Percentiles rank a stretch among this genome's conserved stretches.
phyloP scores from a whole-genome alignment of 2,797 vertebrate genomes.

The Sciaenops ocellatus region DNA sequence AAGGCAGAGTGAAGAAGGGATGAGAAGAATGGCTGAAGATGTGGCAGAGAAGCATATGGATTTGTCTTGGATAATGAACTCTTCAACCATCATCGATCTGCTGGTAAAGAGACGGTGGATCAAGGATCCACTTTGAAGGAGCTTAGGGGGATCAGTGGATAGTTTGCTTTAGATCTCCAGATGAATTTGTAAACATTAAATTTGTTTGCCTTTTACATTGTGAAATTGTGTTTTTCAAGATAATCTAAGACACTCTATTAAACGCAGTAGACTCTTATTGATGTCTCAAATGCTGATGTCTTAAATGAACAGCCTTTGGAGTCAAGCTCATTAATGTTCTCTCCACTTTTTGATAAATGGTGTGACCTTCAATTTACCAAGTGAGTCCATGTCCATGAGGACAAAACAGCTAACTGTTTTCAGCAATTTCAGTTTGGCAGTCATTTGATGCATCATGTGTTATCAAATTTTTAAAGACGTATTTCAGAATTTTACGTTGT shows the following conservation, averaged over 20 bases:
- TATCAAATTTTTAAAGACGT: slow-evolving; percentile 6
- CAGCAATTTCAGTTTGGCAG: background rate
- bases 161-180: slow-evolving; percentile 56
- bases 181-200: slow-evolving; percentile 67
- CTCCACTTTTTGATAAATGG: slow-evolving; percentile 40
- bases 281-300: slow-evolving; percentile 33
- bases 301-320: slow-evolving; percentile 43
- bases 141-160: slow-evolving; percentile 55
- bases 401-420: background rate
- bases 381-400: background rate
- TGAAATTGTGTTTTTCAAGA: slow-evolving; percentile 40
- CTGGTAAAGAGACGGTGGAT: slow-evolving; percentile 64
- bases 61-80: slow-evolving; percentile 87
- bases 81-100: slow-evolving; percentile 84
- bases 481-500: background rate
- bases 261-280: slow-evolving; percentile 27
- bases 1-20: slow-evolving; percentile 71
- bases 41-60: slow-evolving; percentile 77
- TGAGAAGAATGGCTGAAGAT: slow-evolving; percentile 70
- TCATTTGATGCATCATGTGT: slow-evolving; percentile 1
- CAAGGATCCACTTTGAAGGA: slow-evolving; percentile 65
- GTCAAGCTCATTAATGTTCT: slow-evolving; percentile 29
- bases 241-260: slow-evolving; percentile 29
- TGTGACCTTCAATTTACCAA: slow-evolving; percentile 48
- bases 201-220: slow-evolving; percentile 49